Percentiles rank a stretch among this genome's conserved stretches.
Evolutionary conservation across 2,113 vertebrate genomes (phyloP).

Genomic region (Apodemus speciosus): DNA sequence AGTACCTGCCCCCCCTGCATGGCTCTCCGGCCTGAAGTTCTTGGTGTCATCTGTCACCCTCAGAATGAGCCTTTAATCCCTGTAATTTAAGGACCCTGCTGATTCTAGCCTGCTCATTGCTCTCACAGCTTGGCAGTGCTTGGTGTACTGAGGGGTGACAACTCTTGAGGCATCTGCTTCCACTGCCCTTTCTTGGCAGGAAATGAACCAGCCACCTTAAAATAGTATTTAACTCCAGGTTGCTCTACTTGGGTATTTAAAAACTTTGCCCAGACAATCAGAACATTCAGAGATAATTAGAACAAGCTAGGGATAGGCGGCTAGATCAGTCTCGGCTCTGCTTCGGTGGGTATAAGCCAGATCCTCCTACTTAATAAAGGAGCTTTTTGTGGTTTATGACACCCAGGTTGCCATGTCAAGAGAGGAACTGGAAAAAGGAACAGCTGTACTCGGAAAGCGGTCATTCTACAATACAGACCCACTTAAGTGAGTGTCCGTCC

Average conservation of each 20-base stretch:
- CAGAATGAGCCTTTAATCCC: constrained; percentile 67
- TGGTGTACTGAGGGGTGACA: constrained; percentile 40
- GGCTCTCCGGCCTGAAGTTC: constrained; percentile 27
- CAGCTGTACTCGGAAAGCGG: constrained; percentile 42
- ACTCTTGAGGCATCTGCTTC: neutral
- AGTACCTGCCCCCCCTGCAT: neutral
- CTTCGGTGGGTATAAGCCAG: constrained; percentile 52
- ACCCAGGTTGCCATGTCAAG: constrained; percentile 60
- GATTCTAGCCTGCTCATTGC: constrained; percentile 60
- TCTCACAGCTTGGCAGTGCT: constrained; percentile 62
- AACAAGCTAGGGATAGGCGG: constrained; percentile 43
- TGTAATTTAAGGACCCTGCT: constrained; percentile 69
- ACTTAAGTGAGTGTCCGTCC: neutral
- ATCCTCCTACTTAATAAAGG: constrained; percentile 60
- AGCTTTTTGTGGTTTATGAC: constrained; percentile 66
- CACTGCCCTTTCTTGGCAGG: constrained; percentile 59
- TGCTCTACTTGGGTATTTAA: constrained; percentile 47
- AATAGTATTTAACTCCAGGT: constrained; percentile 53
- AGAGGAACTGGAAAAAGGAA: constrained; percentile 53
- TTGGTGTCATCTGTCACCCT: constrained; percentile 64
- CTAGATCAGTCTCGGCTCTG: constrained; percentile 31
- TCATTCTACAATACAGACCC: constrained; percentile 54
- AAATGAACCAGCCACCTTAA: constrained; percentile 64
- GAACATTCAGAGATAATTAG: constrained; percentile 66
- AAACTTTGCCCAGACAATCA: constrained; percentile 56